Evolutionary conservation across 2,888 invertebrate species (phyloP).

Genomic region (Apeira syringaria): DNA sequence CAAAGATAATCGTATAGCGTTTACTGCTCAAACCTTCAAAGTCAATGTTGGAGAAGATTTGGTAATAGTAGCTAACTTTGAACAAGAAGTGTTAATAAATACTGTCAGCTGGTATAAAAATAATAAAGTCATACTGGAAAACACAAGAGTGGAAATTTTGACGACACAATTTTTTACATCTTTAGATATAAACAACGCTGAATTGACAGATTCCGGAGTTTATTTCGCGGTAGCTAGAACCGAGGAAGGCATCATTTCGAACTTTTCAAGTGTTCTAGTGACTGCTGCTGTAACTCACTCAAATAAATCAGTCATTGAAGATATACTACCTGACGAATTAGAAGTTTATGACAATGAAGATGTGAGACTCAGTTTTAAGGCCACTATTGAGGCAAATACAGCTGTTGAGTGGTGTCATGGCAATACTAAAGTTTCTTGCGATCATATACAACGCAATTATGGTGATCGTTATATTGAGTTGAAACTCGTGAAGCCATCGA

Average conservation of each 20-base stretch:
- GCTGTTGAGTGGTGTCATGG: conserved; percentile 33
- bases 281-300: no score
- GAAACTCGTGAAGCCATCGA: conserved; percentile 21
- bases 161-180: conserved; percentile 16
- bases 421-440: no score
- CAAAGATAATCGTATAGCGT: conserved; percentile 19
- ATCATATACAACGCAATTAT: conserved; percentile 26
- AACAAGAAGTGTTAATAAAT: conserved; percentile 1
- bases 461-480: conserved; percentile 37
- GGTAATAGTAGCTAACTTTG: conserved; percentile 31
- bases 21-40: conserved; percentile 29
- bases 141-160: conserved; percentile 28
- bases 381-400: conserved; percentile 28
- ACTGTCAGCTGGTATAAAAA: conserved; percentile 39
- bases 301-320: conserved; percentile 34
- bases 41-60: conserved; percentile 30
- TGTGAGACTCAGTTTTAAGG: conserved; percentile 35
- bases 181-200: conserved; percentile 28
- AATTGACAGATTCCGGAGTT: conserved; percentile 37
- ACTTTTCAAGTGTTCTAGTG: conserved; percentile 37
- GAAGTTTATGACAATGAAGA: conserved; percentile 36
- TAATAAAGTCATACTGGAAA: conserved; percentile 24
- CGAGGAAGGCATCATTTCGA: conserved; percentile 34
- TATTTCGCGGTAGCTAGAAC: conserved; percentile 39
- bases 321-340: conserved; percentile 33